Percentiles rank a stretch among this genome's conserved stretches.
These are phyloP conservation scores for Paramisgurnus dabryanus DNA, from an alignment of 2,113 vertebrate genomes.

Conservation along the genomic window DNA sequence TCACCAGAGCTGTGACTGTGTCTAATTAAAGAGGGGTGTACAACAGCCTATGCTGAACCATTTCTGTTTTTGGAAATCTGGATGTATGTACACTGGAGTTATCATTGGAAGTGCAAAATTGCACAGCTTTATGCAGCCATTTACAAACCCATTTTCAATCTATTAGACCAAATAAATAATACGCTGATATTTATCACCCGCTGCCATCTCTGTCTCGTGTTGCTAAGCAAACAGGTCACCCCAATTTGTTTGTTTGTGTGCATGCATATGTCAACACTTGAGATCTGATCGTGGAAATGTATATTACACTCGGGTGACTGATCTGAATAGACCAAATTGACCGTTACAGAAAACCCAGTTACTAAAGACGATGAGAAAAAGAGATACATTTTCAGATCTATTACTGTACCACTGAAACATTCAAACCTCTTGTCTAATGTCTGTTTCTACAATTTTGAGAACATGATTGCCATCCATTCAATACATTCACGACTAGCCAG, in stretches of 20 bases:
- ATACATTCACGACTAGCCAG: background rate
- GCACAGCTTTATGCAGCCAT: background rate
- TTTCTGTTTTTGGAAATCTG: background rate
- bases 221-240: background rate
- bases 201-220: background rate
- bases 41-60: background rate
- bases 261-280: constrained; percentile 25
- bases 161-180: background rate
- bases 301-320: background rate
- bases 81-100: background rate
- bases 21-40: constrained; percentile 1
- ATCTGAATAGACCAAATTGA: background rate
- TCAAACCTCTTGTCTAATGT: background rate
- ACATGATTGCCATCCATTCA: background rate
- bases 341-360: background rate
- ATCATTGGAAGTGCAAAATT: background rate
- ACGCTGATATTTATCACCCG: background rate
- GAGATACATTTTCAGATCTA: background rate
- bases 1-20: background rate
- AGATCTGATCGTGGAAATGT: constrained; percentile 10
- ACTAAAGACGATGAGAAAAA: background rate
- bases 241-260: constrained; percentile 3
- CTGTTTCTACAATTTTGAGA: background rate
- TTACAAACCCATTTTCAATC: background rate
- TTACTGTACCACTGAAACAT: background rate